phyloP scores from a whole-genome alignment of 2,797 vertebrate genomes.

The Acridotheres tristis region DNA sequence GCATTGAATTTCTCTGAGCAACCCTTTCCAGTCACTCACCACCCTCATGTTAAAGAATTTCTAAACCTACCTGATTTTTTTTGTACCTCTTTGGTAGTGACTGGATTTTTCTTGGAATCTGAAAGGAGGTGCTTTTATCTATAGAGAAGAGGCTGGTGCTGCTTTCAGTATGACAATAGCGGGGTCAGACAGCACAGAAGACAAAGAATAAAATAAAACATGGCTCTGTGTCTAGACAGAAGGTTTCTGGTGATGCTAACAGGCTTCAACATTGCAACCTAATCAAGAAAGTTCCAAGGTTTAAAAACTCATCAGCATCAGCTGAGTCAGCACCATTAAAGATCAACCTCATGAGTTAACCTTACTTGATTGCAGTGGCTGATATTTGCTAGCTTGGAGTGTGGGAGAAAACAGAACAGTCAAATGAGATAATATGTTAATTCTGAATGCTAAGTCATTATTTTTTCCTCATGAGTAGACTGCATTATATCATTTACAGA shows the following conservation, averaged over 20 bases:
- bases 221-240: neutral
- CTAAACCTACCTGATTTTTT: fast-evolving
- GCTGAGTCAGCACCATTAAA: conserved; percentile 64
- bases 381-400: conserved; percentile 17
- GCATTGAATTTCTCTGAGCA: neutral
- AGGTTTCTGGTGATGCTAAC: neutral
- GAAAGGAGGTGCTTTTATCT: neutral
- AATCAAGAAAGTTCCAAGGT: conserved; percentile 47
- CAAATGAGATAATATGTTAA: conserved; percentile 14
- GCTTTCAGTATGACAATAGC: neutral
- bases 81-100: neutral
- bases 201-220: neutral
- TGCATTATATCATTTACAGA: conserved; percentile 10
- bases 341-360: conserved; percentile 35
- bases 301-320: conserved; percentile 51
- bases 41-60: neutral
- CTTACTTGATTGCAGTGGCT: conserved; percentile 49
- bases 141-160: neutral
- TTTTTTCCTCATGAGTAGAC: conserved; percentile 3
- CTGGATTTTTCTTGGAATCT: neutral
- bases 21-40: neutral
- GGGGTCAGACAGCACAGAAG: neutral
- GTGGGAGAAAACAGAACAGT: neutral
- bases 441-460: conserved; percentile 8
- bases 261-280: neutral